Conservation (phyloP, 2,888 invertebrate species). For the Schizaphis graminum region DNA sequence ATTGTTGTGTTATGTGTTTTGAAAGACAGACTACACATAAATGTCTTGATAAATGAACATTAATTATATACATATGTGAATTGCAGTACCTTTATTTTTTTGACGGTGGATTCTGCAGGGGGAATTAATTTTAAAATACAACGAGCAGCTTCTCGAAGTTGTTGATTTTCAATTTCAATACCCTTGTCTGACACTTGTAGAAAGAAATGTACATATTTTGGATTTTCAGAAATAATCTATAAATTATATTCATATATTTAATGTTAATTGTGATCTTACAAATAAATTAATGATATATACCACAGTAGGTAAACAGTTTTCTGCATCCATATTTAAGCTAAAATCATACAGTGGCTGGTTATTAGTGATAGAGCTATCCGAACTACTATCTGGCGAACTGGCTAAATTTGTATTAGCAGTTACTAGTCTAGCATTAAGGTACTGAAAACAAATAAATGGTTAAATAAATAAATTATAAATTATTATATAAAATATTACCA, state of each 20-base stretch:
- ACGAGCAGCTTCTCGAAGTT: constrained; percentile 87
- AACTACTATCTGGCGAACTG: constrained; percentile 92
- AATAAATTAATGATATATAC: constrained; percentile 74
- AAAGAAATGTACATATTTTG: constrained; percentile 84
- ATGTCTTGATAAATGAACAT: neutral
- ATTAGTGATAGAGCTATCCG: constrained; percentile 94
- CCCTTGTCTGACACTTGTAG: constrained; percentile 91
- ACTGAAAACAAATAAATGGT: constrained; percentile 71
- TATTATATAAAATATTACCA: constrained; percentile 66
- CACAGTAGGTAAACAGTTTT: constrained; percentile 91
- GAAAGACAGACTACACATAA: too few relatives aligned
- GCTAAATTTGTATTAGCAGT: constrained; percentile 80
- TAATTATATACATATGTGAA: neutral
- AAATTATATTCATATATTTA: constrained; percentile 67
- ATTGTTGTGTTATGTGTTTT: too few relatives aligned
- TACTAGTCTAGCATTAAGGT: constrained; percentile 83
- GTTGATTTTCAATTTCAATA: constrained; percentile 83
- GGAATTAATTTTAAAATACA: constrained; percentile 85
- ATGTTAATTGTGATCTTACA: neutral
- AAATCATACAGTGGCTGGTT: constrained; percentile 86
- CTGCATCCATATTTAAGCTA: constrained; percentile 84
- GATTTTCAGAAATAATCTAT: constrained; percentile 86
- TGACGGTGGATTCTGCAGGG: constrained; percentile 79
- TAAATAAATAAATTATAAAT: neutral
- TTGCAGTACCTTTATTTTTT: constrained; percentile 73